Evolutionary conservation across 2,797 vertebrate species (phyloP).

Genomic region (Catostomus latipinnis): DNA sequence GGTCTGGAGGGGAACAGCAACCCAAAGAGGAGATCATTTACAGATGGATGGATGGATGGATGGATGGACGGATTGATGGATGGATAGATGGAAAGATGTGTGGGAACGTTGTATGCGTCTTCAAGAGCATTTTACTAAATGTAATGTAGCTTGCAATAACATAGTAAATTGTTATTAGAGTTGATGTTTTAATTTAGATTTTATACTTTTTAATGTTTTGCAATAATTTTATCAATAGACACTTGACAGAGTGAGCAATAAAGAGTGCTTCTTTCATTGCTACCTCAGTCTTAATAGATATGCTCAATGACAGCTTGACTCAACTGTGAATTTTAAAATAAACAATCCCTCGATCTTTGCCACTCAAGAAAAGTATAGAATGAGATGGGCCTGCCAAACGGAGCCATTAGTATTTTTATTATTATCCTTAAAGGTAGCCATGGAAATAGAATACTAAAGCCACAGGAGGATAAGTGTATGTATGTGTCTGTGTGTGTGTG

Average conservation of each 20-base stretch:
- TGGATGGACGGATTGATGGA: not conserved
- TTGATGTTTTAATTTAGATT: too few relatives aligned
- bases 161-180: too few relatives aligned
- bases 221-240: not conserved
- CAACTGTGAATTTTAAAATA: slow-evolving; percentile 57
- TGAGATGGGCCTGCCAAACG: slow-evolving; percentile 58
- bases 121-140: too few relatives aligned
- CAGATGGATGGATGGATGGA: too few relatives aligned
- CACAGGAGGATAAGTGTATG: slow-evolving; percentile 38
- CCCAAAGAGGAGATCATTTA: too few relatives aligned
- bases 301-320: slow-evolving; percentile 47
- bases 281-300: slow-evolving; percentile 17
- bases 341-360: slow-evolving; percentile 68
- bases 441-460: slow-evolving; percentile 60
- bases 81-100: too few relatives aligned
- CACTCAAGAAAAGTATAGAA: slow-evolving; percentile 62
- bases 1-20: too few relatives aligned
- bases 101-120: too few relatives aligned
- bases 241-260: not conserved
- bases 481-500: slow-evolving; percentile 23
- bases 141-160: too few relatives aligned
- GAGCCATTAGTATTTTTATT: slow-evolving; percentile 61
- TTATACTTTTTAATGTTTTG: slow-evolving; percentile 18
- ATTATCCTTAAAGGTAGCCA: slow-evolving; percentile 48
- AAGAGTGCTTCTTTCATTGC: slow-evolving; percentile 14